These are phyloP conservation scores for Cheilosia urbana DNA, from an alignment of 2,888 invertebrate species.

Conservation along the genomic window DNA sequence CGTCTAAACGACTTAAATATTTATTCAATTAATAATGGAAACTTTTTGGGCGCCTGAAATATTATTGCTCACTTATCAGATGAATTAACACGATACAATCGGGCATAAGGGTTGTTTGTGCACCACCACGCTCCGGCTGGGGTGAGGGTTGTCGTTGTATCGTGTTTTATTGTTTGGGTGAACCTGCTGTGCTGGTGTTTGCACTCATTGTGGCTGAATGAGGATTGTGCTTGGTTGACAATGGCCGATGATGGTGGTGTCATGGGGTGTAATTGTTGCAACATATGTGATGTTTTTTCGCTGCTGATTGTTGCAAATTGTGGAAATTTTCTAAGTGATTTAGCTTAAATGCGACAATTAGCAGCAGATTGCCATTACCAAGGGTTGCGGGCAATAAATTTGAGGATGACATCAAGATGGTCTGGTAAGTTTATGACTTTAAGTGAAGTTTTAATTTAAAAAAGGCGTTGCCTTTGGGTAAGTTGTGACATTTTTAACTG, in stretches of 20 bases:
- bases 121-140: background rate
- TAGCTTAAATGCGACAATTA: conserved; percentile 69
- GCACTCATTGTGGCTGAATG: conserved; percentile 71
- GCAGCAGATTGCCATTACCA: conserved; percentile 51
- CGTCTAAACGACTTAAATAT: conserved; percentile 72
- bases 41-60: conserved; percentile 68
- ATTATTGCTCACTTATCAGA: conserved; percentile 82
- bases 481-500: too few relatives aligned
- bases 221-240: conserved; percentile 39
- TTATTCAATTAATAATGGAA: conserved; percentile 73
- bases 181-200: conserved; percentile 74
- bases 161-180: conserved; percentile 55
- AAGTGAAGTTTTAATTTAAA: too few relatives aligned
- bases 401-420: background rate
- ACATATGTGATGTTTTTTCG: conserved; percentile 80
- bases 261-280: conserved; percentile 77
- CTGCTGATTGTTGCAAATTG: conserved; percentile 64
- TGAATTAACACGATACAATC: conserved; percentile 80
- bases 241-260: conserved; percentile 38
- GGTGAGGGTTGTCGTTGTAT: background rate
- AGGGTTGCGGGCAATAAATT: background rate
- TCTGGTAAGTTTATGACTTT: too few relatives aligned
- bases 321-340: conserved; percentile 65
- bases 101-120: conserved; percentile 35
- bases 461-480: too few relatives aligned